phyloP scores from a whole-genome alignment of 2,113 vertebrate genomes.

The Amblyornis subalaris region DNA sequence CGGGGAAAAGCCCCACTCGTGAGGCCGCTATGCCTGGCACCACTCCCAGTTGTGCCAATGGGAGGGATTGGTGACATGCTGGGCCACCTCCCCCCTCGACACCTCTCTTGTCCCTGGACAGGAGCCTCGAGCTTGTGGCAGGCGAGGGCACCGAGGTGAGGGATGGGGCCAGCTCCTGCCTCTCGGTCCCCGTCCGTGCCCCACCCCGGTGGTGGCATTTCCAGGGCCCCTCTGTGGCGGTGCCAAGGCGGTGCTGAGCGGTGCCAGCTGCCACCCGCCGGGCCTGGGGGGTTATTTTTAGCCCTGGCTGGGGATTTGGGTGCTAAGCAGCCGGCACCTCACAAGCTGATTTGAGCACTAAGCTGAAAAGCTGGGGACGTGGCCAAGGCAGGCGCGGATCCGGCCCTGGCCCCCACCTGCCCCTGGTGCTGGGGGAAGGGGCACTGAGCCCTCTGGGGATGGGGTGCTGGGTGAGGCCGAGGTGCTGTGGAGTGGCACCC shows the following conservation, averaged over 20 bases:
- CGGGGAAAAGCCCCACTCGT: fast-evolving
- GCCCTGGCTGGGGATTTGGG: constrained; percentile 48
- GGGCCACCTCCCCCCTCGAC: not conserved
- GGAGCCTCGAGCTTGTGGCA: fast-evolving
- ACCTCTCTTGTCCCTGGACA: not conserved
- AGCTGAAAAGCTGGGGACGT: constrained; percentile 33
- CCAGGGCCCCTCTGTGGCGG: fast-evolving
- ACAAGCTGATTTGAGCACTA: constrained; percentile 56
- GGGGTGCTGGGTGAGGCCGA: fast-evolving
- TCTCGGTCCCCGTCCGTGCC: fast-evolving
- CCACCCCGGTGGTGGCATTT: not conserved
- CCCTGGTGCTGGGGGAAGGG: not conserved
- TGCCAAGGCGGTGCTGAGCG: not conserved
- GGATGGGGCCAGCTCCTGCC: not conserved
- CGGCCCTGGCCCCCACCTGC: not conserved
- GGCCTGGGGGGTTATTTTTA: constrained; percentile 44
- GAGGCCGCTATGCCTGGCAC: not conserved
- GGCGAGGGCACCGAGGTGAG: fast-evolving
- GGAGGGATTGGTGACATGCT: not conserved
- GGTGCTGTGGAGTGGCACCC: not conserved
- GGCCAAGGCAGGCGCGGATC: not conserved
- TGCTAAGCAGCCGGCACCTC: constrained; percentile 45
- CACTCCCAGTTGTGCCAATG: fast-evolving
- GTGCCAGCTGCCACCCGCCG: not conserved
- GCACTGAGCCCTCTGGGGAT: not conserved